Conservation (phyloP, 1,140 invertebrate genomes). For the Leptopilina boulardi region DNA sequence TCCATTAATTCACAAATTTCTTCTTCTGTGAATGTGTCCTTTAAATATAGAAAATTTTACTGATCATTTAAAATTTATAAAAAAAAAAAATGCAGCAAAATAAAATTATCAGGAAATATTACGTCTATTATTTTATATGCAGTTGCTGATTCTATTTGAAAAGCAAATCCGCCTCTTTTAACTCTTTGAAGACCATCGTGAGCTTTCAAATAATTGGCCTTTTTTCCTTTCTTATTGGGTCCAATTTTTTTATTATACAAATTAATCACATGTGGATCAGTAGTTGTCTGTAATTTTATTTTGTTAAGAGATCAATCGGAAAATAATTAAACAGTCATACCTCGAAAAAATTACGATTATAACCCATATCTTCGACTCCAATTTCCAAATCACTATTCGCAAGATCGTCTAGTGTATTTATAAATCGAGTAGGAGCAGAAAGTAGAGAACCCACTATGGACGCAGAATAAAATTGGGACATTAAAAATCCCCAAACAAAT, state of each 20-base stretch:
- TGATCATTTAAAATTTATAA: too few relatives aligned
- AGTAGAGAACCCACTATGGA: slow-evolving; percentile 84
- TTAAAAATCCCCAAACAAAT: slow-evolving; percentile 79
- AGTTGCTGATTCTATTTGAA: slow-evolving; percentile 79
- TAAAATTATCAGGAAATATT: neutral
- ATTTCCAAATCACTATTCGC: slow-evolving; percentile 78
- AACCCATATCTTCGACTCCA: slow-evolving; percentile 80
- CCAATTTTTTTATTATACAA: slow-evolving; percentile 76
- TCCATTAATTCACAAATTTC: slow-evolving; percentile 80
- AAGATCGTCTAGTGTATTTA: slow-evolving; percentile 79
- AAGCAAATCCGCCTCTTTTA: slow-evolving; percentile 77
- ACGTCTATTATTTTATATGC: slow-evolving; percentile 79
- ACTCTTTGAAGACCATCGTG: slow-evolving; percentile 70
- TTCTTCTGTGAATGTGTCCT: slow-evolving; percentile 77
- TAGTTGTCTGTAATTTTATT: slow-evolving; percentile 76
- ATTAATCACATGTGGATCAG: slow-evolving; percentile 76
- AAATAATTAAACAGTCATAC: slow-evolving; percentile 73
- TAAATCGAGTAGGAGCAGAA: slow-evolving; percentile 79
- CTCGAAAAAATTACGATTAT: slow-evolving; percentile 79
- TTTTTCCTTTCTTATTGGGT: slow-evolving; percentile 53
- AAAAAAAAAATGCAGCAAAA: too few relatives aligned
- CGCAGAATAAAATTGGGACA: slow-evolving; percentile 86
- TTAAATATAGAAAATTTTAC: slow-evolving; percentile 15
- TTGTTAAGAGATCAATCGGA: too few relatives aligned
- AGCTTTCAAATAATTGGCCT: slow-evolving; percentile 48